A percentile compares a stretch with the other conserved stretches of the same genome.
These are phyloP conservation scores for Bombus fervidus DNA, from an alignment of 1,140 invertebrate genomes.

Conservation along the genomic window DNA sequence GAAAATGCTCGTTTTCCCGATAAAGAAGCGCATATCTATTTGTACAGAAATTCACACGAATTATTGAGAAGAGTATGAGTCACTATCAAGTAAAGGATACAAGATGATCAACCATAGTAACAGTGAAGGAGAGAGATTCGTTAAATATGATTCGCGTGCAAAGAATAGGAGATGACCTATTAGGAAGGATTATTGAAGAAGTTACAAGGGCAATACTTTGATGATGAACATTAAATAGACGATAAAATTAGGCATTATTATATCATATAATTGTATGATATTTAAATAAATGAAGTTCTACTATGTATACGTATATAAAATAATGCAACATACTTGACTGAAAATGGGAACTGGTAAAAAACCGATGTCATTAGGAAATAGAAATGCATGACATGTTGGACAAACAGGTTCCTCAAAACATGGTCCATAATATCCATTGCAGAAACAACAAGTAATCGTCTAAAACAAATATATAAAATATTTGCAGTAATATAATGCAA, in stretches of 20 bases:
- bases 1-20: too few relatives aligned
- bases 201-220: too few relatives aligned
- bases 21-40: too few relatives aligned
- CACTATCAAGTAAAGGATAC: too few relatives aligned
- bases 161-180: too few relatives aligned
- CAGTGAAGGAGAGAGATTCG: too few relatives aligned
- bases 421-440: constrained; percentile 96
- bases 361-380: constrained; percentile 91
- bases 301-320: not conserved
- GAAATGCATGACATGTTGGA: constrained; percentile 94
- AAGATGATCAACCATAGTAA: too few relatives aligned
- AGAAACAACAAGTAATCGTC: constrained; percentile 89
- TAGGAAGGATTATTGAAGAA: too few relatives aligned
- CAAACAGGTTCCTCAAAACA: constrained; percentile 96
- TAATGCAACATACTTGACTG: constrained; percentile 78
- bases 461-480: constrained; percentile 75
- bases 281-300: constrained; percentile 14
- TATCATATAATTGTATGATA: not conserved
- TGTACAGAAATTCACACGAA: too few relatives aligned
- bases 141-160: too few relatives aligned
- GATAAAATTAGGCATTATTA: not conserved
- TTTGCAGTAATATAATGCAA: not conserved
- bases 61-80: too few relatives aligned
- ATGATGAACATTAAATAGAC: too few relatives aligned
- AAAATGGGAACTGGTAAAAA: constrained; percentile 84